Evolutionary conservation across 2,113 vertebrate genomes (phyloP).

Genomic region (Phycodurus eques): DNA sequence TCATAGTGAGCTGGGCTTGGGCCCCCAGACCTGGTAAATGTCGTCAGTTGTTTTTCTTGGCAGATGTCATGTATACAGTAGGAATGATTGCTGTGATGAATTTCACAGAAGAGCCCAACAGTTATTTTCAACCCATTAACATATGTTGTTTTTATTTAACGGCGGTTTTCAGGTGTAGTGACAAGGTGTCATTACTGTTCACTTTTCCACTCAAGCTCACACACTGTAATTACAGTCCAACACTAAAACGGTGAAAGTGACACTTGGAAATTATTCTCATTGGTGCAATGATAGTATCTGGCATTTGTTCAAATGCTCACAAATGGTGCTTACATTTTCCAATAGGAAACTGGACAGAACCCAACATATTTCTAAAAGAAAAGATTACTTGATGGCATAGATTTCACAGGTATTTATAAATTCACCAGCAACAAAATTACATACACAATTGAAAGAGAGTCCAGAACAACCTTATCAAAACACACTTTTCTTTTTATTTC

Average conservation of each 20-base stretch:
- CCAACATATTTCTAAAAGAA: background rate
- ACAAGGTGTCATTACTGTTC: constrained; percentile 34
- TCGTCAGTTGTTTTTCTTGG: background rate
- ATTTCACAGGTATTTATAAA: no score
- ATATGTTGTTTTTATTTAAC: constrained; percentile 4
- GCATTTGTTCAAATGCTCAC: background rate
- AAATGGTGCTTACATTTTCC: background rate
- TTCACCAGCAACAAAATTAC: no score
- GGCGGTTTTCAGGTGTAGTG: constrained; percentile 6
- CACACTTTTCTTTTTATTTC: no score
- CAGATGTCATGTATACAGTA: background rate
- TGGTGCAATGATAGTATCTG: background rate
- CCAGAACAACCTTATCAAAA: no score
- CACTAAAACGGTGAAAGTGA: background rate
- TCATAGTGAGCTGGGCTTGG: background rate
- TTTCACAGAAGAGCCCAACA: background rate
- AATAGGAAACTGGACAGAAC: background rate
- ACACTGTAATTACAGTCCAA: background rate
- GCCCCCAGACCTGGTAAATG: background rate
- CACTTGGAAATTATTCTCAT: background rate
- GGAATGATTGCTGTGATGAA: background rate
- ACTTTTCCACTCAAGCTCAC: constrained; percentile 17
- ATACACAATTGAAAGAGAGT: no score
- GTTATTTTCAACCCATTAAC: background rate
- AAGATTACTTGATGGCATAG: no score